These are phyloP conservation scores for Morone saxatilis DNA, from an alignment of 2,113 vertebrate genomes.

Conservation along the genomic window DNA sequence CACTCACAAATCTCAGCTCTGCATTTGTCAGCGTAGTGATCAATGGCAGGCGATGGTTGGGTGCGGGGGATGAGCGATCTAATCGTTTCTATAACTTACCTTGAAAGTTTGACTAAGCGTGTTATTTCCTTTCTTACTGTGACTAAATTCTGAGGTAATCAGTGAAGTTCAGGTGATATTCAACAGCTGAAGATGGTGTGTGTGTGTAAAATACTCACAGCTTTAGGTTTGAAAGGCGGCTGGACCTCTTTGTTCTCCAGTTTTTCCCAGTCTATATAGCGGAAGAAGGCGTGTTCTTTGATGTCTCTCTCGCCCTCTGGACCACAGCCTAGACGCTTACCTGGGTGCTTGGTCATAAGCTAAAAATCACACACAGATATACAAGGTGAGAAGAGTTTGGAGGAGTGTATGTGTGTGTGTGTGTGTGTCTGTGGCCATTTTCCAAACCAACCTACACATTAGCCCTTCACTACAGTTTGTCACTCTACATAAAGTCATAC, in stretches of 20 bases:
- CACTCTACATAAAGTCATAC: neutral
- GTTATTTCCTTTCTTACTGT: slow-evolving; percentile 2
- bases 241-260: slow-evolving; percentile 96
- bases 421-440: neutral
- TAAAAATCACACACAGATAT: slow-evolving; percentile 68
- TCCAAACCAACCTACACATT: neutral
- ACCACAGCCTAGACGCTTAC: slow-evolving; percentile 95
- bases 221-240: slow-evolving; percentile 97
- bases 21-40: slow-evolving; percentile 69
- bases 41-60: slow-evolving; percentile 74
- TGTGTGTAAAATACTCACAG: slow-evolving; percentile 87
- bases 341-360: slow-evolving; percentile 99
- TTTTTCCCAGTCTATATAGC: slow-evolving; percentile 99
- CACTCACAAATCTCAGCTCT: slow-evolving; percentile 49
- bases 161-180: neutral
- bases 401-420: neutral
- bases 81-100: slow-evolving; percentile 68
- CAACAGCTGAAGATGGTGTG: neutral
- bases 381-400: neutral
- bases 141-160: neutral
- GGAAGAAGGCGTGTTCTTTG: slow-evolving; percentile 97
- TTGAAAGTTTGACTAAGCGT: neutral
- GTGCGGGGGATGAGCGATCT: slow-evolving; percentile 60
- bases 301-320: slow-evolving; percentile 96
- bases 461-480: neutral